Evolutionary conservation across 2,797 vertebrate genomes (phyloP).

Genomic region (Centropyge bicolor): DNA sequence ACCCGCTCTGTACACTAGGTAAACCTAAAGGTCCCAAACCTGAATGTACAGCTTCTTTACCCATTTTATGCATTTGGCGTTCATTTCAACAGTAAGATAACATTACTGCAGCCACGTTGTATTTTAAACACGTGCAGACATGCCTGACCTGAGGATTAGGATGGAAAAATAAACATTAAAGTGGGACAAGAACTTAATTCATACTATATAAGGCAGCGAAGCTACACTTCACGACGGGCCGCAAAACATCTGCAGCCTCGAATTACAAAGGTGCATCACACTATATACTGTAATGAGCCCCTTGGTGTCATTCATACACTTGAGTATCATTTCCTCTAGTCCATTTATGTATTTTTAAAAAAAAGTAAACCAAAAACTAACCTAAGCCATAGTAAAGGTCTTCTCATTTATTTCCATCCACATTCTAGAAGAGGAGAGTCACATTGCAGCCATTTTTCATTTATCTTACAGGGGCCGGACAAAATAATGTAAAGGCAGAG

Average conservation of each 20-base stretch:
- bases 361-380: not conserved
- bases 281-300: slow-evolving; percentile 6
- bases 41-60: not conserved
- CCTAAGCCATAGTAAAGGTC: not conserved
- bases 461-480: not conserved
- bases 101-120: not conserved
- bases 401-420: not conserved
- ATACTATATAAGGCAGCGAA: slow-evolving; percentile 5
- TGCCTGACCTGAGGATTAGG: slow-evolving; percentile 45
- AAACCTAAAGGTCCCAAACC: not conserved
- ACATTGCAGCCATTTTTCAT: not conserved
- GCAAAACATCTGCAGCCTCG: slow-evolving; percentile 16
- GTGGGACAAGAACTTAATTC: not conserved
- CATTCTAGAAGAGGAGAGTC: not conserved
- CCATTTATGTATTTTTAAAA: not conserved
- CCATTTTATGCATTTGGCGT: not conserved
- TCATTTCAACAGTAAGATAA: slow-evolving; percentile 3
- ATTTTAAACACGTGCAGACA: slow-evolving; percentile 63
- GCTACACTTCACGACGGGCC: not conserved
- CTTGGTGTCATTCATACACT: not conserved
- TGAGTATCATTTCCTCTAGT: not conserved
- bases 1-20: not conserved
- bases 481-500: too few relatives aligned
- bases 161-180: slow-evolving; percentile 30
- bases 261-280: slow-evolving; percentile 17